A percentile compares a stretch with the other conserved stretches of the same genome.
Evolutionary conservation across 2,888 invertebrate species (phyloP).

Genomic region (Biston stratarius): DNA sequence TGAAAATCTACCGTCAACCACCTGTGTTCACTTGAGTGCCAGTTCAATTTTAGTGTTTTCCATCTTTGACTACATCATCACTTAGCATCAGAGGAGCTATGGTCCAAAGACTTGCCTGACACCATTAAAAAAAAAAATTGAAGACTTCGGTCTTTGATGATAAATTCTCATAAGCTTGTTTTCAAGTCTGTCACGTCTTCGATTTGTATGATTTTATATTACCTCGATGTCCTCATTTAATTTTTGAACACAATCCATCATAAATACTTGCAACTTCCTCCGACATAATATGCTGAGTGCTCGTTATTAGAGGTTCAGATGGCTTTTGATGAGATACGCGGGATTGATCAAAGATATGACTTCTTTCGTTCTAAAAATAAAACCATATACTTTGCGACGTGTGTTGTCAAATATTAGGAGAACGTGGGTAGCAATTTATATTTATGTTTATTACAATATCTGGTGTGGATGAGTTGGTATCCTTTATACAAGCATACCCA

Average conservation of each 20-base stretch:
- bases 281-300: background rate
- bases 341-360: slow-evolving; percentile 2
- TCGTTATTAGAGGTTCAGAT: background rate
- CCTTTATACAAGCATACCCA: no score
- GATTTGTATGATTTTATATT: background rate
- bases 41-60: no score
- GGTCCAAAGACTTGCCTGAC: no score
- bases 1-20: no score
- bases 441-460: no score
- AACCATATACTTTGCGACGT: background rate
- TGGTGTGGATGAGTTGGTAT: no score
- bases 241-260: slow-evolving; percentile 3
- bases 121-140: background rate
- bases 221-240: background rate
- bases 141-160: slow-evolving; percentile 40
- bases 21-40: no score
- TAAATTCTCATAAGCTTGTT: slow-evolving; percentile 4
- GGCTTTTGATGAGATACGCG: background rate
- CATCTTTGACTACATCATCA: no score
- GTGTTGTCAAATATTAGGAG: background rate
- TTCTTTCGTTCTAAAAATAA: background rate
- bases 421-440: no score
- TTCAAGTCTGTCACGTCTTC: background rate
- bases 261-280: background rate
- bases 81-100: no score